Evolutionary conservation across 2,113 vertebrate genomes (phyloP), one percentile per base, ranked within the genome.

Genomic region (Channa argus): DNA sequence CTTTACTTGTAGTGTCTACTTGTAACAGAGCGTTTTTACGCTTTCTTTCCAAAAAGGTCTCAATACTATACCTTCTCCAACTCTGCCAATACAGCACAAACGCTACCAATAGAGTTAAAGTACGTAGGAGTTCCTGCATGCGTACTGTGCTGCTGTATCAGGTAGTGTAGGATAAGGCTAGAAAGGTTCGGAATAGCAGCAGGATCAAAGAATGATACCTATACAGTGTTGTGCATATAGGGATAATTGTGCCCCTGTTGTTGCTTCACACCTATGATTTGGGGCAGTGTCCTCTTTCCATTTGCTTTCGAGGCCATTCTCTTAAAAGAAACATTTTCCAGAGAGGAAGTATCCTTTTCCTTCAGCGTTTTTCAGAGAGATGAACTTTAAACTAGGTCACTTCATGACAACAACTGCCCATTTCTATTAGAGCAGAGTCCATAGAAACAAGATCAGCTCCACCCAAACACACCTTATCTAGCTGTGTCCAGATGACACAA

Each of bases 321-420:
- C 49, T 62, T 51, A 9, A 65, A 70, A 49, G 34, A 55, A 9
- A 72, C 54, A 4, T 24, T 41, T 8, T 24, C 62, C 79, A 71
- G 67, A 72, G 58, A 89, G 86, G 79, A 90, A 88, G 83, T 83
- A 46, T 49, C 47, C 14, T 44, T 71, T 11, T 49, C 62, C 79
- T 86, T 86, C 76, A 74, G 74, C 78, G 79, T 88, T 80, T 85
- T 77, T 62, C 12, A 63, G 8, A 34, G 54, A 54, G 51, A 75
- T 74, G 55, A 83, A 85, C 82, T 88, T 86, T 79, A 79, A 87
- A 85, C 73, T 68, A 63, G 79, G 74, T 84, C 66, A 86, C 7
- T 73, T 87, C 58, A 77, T 73, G 83, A 86, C 65, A 84, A 61
- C 63, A 41, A 47, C 74, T 67, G 56, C 10, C 58, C 39, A 34